Base-by-base conservation (phyloP, 2,888 invertebrate species). In the Dendrolimus houi region DNA sequence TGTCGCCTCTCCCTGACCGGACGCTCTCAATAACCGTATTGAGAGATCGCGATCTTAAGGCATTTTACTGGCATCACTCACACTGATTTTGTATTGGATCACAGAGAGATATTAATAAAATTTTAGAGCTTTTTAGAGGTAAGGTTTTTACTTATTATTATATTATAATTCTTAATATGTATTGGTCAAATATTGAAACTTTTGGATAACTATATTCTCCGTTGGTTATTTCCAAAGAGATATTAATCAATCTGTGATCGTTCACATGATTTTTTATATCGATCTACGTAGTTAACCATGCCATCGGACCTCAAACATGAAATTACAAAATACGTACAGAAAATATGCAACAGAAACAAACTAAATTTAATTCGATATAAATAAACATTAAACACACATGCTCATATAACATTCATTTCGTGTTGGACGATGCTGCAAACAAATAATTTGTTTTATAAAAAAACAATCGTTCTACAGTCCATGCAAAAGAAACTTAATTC, bases 291-390 rank as follows among this genome's bases (percentile, higher is more conserved):
- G 68, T 69, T 29, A 29, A 55, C 59, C 80, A 85, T 85, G 86
- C 85, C 65, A 61, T 69, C 63, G 64, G 64, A 76, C 47, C 86
- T 81, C 87, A 87, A 88, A 88, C 86, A 85, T 69, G 84, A 87
- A 86, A 87, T 85, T 80, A 76, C 61, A 77, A 70, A 73, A 66
- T 65, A 69, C 70, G 74, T 64, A 54, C 64, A 57, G 58, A 54
- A 52, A 55, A 56, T 67, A 71, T 73, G 79, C 79, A 78, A 80
- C 67, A 62, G 59, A 77, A 73, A 69, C 62, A 60, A 29, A 29
- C 29, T 59, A 67, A 70, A 66, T 59, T 52, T 57, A 59, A 60
- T 56, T 52, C 59, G 57, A 58, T 52, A 55, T 59, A 55, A 67
- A 58, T 29, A 47, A 47, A 47, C 9, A 47, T 47, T 10, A 9